These are phyloP conservation scores for Heteractis magnifica DNA, from an alignment of 92 coral and sea anemone species.

Conservation along the genomic window DNA sequence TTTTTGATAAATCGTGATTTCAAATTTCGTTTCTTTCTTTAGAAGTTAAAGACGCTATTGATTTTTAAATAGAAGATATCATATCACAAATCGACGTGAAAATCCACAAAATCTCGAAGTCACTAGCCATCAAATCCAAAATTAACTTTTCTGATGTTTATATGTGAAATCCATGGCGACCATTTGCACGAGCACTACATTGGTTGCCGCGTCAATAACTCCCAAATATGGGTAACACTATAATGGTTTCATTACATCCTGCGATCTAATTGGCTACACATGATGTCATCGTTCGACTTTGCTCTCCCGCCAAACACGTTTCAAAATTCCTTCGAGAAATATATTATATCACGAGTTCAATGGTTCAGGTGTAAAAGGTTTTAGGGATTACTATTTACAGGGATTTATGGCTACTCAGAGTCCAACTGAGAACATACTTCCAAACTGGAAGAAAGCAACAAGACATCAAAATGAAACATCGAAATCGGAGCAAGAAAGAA, in stretches of 20 bases:
- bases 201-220: slow-evolving; percentile 31
- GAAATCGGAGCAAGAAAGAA: slow-evolving; percentile 80
- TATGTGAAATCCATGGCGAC: slow-evolving; percentile 67
- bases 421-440: slow-evolving; percentile 68
- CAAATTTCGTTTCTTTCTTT: background rate
- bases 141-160: slow-evolving; percentile 8
- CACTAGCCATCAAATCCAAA: slow-evolving; percentile 15
- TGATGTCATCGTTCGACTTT: slow-evolving; percentile 65
- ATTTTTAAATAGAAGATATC: background rate
- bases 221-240: slow-evolving; percentile 62
- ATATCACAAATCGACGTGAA: slow-evolving; percentile 15
- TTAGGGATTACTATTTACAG: slow-evolving; percentile 6
- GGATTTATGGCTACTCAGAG: slow-evolving; percentile 82
- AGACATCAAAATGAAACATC: slow-evolving; percentile 67
- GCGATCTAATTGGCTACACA: slow-evolving; percentile 62
- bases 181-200: slow-evolving; percentile 31
- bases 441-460: slow-evolving; percentile 75
- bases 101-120: slow-evolving; percentile 29
- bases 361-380: slow-evolving; percentile 18
- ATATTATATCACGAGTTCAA: slow-evolving; percentile 23
- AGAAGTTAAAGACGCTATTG: background rate
- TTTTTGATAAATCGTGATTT: background rate
- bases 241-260: slow-evolving; percentile 35
- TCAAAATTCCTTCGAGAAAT: slow-evolving; percentile 63
- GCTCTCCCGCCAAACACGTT: slow-evolving; percentile 66